Evolutionary conservation across 2,797 vertebrate genomes (phyloP), one percentile per base, ranked within the genome.

Genomic region (Chelon auratus): DNA sequence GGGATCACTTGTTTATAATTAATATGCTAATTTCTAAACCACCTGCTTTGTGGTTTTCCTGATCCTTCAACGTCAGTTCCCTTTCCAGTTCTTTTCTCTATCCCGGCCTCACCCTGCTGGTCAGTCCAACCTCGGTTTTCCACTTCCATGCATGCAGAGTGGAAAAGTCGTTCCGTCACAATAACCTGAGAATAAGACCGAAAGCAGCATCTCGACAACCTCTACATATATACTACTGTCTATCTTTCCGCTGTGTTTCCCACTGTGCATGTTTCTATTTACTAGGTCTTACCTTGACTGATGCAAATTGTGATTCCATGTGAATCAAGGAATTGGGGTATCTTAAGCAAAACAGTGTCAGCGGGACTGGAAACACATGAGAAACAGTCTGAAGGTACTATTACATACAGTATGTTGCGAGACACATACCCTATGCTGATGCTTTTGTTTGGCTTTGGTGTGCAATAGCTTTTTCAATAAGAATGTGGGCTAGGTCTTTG

Each of bases 241-340:
- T 10, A 12, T 54, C 39, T 54, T 43, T 63, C 15, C 39, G 1
- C 40, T 55, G 48, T 26, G 42, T 22, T 50, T 18, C 5, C 17
- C 12, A 45, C n/a, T 45, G 18, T 65, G 9, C 5, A 0, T 30
- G 17, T 62, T 14, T 36, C 43, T 57, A 42, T 77, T 33, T 33
- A 33, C 5, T 1, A 33, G 30, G 30, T 33, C 66, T 53, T 60
- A 26, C 24, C 24, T 83, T 80, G 77, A 17, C 65, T 64, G 53
- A 85, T 82, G 66, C 72, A 82, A 72, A 81, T 85, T 87, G 63
- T 79, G 81, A 72, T 60, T 50, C 54, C 60, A 66, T 55, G 52
- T 76, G 66, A 73, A 66, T 83, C 57, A 71, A 84, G 62, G 61
- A 81, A 78, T 15, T 80, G 52, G 71, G 77, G 74, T 78, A 48